A percentile compares a stretch with the other conserved stretches of the same genome.
Conservation (phyloP, 2,113 vertebrate species). For the Gobius niger region DNA sequence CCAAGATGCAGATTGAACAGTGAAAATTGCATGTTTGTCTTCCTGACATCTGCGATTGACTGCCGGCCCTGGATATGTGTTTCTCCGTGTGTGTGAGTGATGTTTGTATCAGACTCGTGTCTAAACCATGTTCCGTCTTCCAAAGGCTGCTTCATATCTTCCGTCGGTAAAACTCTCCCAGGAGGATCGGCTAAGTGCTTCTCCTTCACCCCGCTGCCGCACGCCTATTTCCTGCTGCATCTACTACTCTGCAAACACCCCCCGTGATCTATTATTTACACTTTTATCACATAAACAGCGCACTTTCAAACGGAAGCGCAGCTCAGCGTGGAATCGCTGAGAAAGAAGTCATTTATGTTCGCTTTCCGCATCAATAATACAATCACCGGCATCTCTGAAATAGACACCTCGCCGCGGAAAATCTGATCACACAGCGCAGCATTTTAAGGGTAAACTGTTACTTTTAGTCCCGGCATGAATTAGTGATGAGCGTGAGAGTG, state of each 20-base stretch:
- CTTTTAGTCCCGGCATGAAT: conserved; percentile 5
- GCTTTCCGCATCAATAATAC: conserved; percentile 1
- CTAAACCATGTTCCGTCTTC: not conserved
- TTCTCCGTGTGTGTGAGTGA: conserved; percentile 6
- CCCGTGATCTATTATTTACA: conserved; percentile 2
- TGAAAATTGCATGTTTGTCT: not conserved
- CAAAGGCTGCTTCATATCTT: not conserved
- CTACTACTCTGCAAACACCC: not conserved
- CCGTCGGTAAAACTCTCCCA: conserved; percentile 8
- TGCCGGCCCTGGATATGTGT: not conserved
- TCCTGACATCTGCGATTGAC: not conserved
- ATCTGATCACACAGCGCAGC: not conserved
- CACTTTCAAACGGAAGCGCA: not conserved
- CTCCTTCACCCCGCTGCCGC: not conserved
- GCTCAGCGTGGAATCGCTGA: not conserved
- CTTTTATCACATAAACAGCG: conserved; percentile 11
- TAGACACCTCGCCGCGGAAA: not conserved
- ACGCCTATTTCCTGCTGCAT: conserved; percentile 2
- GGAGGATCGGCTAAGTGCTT: conserved; percentile 2
- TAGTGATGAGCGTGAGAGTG: conserved; percentile 2
- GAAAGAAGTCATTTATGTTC: conserved; percentile 8
- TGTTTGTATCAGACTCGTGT: not conserved
- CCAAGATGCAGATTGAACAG: not conserved
- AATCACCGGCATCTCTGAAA: conserved; percentile 1
- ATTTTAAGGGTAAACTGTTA: conserved; percentile 12